phyloP scores from a whole-genome alignment of 2,888 invertebrate species.

The Eulithis testata region DNA sequence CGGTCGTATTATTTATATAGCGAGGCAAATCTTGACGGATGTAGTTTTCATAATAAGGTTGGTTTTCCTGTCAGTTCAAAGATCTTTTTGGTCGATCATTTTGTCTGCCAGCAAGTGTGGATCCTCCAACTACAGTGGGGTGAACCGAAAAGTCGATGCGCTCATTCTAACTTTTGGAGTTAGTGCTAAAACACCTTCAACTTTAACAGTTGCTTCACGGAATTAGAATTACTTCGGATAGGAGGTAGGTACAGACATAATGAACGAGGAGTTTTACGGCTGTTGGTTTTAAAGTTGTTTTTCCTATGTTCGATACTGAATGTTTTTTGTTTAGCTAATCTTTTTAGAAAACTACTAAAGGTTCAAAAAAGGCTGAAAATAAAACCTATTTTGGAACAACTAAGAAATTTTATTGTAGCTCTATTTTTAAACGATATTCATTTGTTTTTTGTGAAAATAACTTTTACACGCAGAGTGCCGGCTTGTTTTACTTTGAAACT shows the following conservation, averaged over 20 bases:
- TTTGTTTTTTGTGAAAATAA: not conserved
- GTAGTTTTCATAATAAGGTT: no score
- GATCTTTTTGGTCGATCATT: no score
- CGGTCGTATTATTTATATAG: no score
- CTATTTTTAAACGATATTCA: not conserved
- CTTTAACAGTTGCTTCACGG: slow-evolving; percentile 47
- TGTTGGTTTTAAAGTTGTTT: slow-evolving; percentile 38
- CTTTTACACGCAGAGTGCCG: slow-evolving; percentile 1
- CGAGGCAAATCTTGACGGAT: no score
- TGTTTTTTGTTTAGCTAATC: slow-evolving; percentile 10
- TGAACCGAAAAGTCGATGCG: slow-evolving; percentile 56
- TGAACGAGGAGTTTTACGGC: slow-evolving; percentile 36
- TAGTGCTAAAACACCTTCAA: slow-evolving; percentile 53
- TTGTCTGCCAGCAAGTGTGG: slow-evolving; percentile 11
- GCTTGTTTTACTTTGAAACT: slow-evolving; percentile 8
- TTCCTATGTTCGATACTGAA: slow-evolving; percentile 17
- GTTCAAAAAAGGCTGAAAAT: not conserved
- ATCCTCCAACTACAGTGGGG: slow-evolving; percentile 46
- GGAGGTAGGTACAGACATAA: slow-evolving; percentile 35
- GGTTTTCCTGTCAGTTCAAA: no score
- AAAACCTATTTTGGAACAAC: not conserved
- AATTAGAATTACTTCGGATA: slow-evolving; percentile 46
- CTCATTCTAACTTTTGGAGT: slow-evolving; percentile 55
- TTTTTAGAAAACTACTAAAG: slow-evolving; percentile 8
- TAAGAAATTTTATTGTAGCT: not conserved